phyloP scores from a whole-genome alignment of 1,140 invertebrate genomes.

The Phymorhynchus buccinoides region DNA sequence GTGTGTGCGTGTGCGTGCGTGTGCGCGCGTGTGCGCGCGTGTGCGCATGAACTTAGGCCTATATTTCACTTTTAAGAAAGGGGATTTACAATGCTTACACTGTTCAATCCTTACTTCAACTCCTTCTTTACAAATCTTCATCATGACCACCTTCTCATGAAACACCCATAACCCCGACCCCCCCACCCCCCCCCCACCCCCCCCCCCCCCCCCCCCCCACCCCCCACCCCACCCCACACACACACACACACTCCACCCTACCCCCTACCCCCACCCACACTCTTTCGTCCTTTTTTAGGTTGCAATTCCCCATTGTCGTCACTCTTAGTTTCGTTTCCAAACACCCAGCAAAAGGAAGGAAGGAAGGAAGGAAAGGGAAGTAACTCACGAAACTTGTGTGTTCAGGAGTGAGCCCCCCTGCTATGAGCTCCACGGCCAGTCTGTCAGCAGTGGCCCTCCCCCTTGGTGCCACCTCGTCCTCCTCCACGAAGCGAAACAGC shows the following conservation, averaged over 20 bases:
- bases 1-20: too few species aligned
- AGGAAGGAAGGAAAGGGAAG: background rate
- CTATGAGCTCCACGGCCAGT: constrained; percentile 69
- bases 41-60: too few species aligned
- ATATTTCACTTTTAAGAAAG: too few species aligned
- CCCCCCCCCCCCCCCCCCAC: background rate
- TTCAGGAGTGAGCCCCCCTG: constrained; percentile 70
- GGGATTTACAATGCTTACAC: too few species aligned
- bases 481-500: constrained; percentile 66
- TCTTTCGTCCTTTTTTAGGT: too few species aligned
- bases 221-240: background rate
- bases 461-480: constrained; percentile 55
- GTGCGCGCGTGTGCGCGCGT: too few species aligned
- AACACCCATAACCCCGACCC: too few species aligned
- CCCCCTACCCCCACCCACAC: background rate
- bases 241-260: background rate
- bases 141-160: too few species aligned
- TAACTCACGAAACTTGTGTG: constrained; percentile 67
- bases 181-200: background rate
- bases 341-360: background rate
- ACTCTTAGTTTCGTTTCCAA: too few species aligned
- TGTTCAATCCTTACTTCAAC: too few species aligned
- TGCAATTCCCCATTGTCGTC: background rate
- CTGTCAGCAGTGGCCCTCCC: constrained; percentile 62
- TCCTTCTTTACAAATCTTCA: too few species aligned